A percentile compares a stretch with the other conserved stretches of the same genome.
Evolutionary conservation across 2,888 invertebrate species (phyloP).

Genomic region (Hipparchia semele): DNA sequence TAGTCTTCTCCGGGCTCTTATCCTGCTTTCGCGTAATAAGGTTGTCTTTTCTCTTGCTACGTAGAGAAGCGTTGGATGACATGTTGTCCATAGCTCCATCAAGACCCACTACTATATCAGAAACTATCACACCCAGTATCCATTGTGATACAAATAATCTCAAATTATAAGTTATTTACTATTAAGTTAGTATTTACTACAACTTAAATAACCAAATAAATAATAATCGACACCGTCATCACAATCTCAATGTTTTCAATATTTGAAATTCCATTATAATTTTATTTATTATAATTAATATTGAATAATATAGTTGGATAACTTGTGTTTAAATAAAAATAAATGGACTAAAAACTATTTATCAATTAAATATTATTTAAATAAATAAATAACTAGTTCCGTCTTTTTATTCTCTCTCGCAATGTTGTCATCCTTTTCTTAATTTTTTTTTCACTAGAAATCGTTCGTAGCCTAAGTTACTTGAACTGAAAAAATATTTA

Average conservation of each 20-base stretch:
- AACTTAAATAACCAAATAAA: constrained; percentile 40
- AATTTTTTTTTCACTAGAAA: constrained; percentile 43
- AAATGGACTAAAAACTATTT: constrained; percentile 61
- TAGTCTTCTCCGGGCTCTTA: constrained; percentile 79
- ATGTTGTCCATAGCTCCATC: constrained; percentile 77
- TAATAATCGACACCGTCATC: constrained; percentile 40
- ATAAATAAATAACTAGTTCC: constrained; percentile 77
- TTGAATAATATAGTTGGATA: constrained; percentile 2
- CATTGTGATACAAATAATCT: constrained; percentile 45
- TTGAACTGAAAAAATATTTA: constrained; percentile 49
- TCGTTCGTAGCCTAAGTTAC: constrained; percentile 54
- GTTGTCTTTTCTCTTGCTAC: constrained; percentile 77
- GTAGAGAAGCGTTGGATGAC: constrained; percentile 71
- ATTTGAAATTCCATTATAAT: constrained; percentile 36
- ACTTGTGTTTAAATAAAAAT: constrained; percentile 2
- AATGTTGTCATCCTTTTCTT: constrained; percentile 66
- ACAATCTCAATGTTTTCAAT: constrained; percentile 39
- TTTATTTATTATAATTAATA: not conserved
- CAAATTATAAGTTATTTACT: constrained; percentile 16
- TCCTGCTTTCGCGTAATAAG: constrained; percentile 79
- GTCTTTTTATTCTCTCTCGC: constrained; percentile 81
- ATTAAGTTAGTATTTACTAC: constrained; percentile 40
- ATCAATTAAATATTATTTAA: constrained; percentile 51
- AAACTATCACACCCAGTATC: constrained; percentile 38
- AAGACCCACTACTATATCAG: constrained; percentile 47